Percentiles rank a stretch among this genome's conserved stretches.
Conservation (phyloP, 64 coral and sea anemone genomes). For the Astreopora myriophthalma region DNA sequence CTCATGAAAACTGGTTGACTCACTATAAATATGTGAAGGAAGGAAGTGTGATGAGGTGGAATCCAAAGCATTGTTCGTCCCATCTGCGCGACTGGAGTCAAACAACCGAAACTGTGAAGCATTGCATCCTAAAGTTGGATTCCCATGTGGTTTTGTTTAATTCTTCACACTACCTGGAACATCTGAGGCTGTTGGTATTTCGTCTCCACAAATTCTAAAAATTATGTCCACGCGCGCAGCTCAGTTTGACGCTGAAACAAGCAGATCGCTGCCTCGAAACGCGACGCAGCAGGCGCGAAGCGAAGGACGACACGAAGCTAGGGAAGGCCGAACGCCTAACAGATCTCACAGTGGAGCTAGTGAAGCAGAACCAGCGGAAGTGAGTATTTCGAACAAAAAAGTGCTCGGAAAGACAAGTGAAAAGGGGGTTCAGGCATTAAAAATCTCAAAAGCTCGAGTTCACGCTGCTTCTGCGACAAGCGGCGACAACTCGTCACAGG, state of each 20-base stretch:
- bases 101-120: background rate
- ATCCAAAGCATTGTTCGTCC: conserved; percentile 21
- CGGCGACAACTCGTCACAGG: background rate
- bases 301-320: conserved; percentile 63
- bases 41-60: conserved; percentile 37
- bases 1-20: background rate
- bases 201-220: conserved; percentile 23
- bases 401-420: conserved; percentile 63
- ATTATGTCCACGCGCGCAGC: conserved; percentile 84
- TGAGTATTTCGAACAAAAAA: conserved; percentile 62
- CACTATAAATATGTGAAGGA: conserved; percentile 26
- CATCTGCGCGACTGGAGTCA: background rate
- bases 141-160: conserved; percentile 57
- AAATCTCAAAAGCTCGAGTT: conserved; percentile 58
- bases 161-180: conserved; percentile 21
- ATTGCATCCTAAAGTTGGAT: conserved; percentile 9
- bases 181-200: conserved; percentile 26
- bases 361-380: conserved; percentile 91
- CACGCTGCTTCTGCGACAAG: conserved; percentile 42
- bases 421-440: conserved; percentile 53
- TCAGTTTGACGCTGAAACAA: conserved; percentile 71
- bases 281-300: conserved; percentile 47
- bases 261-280: conserved; percentile 58
- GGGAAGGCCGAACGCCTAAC: conserved; percentile 54
- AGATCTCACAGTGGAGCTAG: conserved; percentile 61